Evolutionary conservation across 2,888 invertebrate species (phyloP).

Genomic region (Deilephila porcellus): DNA sequence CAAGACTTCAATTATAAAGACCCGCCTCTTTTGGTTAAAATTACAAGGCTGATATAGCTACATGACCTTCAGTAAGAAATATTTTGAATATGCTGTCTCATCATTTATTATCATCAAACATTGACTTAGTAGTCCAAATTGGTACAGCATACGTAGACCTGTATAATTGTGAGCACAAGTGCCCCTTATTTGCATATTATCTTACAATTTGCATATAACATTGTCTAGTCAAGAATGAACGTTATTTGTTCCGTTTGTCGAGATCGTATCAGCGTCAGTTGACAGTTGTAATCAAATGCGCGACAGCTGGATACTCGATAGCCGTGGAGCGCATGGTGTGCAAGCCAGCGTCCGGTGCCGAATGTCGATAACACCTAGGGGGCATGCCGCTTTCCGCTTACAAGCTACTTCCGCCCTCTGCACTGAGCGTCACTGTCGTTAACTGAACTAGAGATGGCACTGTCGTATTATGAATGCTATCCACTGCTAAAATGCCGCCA

Average conservation of each 20-base stretch:
- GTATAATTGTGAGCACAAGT: not conserved
- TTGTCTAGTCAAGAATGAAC: slow-evolving; percentile 12
- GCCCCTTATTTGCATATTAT: not conserved
- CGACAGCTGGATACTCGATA: slow-evolving; percentile 16
- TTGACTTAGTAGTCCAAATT: not conserved
- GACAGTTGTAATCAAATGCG: not conserved
- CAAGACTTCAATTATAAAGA: too few relatives aligned
- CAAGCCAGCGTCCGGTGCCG: slow-evolving; percentile 28
- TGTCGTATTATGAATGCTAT: not conserved
- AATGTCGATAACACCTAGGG: slow-evolving; percentile 31
- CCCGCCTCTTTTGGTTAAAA: too few relatives aligned
- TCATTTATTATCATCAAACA: too few relatives aligned
- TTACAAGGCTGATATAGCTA: too few relatives aligned
- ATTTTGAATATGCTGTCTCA: too few relatives aligned
- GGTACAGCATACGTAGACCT: not conserved
- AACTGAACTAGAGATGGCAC: not conserved
- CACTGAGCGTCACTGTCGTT: slow-evolving; percentile 18
- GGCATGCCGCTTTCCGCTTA: slow-evolving; percentile 31
- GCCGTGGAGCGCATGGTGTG: slow-evolving; percentile 6
- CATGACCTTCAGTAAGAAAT: too few relatives aligned
- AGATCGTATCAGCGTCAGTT: not conserved
- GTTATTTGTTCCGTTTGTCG: not conserved
- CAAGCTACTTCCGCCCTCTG: slow-evolving; percentile 31
- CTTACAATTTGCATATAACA: not conserved
- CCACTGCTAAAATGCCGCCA: too few relatives aligned